phyloP scores from a whole-genome alignment of 2,797 vertebrate species.

The Tiaroga cobitis region DNA sequence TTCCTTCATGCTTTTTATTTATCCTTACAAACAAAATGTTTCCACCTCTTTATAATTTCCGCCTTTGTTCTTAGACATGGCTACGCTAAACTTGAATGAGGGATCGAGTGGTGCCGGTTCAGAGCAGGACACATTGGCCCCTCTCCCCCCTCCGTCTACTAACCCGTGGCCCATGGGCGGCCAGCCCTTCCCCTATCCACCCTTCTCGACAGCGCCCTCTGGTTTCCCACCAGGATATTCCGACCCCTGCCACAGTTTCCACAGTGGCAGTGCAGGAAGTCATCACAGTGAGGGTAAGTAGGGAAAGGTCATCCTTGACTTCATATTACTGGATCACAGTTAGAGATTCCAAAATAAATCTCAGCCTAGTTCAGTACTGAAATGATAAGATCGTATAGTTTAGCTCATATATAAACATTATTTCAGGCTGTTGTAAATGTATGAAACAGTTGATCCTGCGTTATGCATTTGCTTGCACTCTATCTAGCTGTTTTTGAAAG shows the following conservation, averaged over 20 bases:
- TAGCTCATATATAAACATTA: not conserved
- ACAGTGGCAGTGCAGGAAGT: slow-evolving; percentile 93
- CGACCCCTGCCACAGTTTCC: slow-evolving; percentile 93
- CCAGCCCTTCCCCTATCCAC: slow-evolving; percentile 87
- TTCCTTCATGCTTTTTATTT: not conserved
- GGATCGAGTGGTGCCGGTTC: slow-evolving; percentile 91
- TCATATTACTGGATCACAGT: not conserved
- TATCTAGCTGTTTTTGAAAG: not conserved
- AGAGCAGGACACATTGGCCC: slow-evolving; percentile 91
- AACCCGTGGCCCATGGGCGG: slow-evolving; percentile 92
- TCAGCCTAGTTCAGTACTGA: not conserved
- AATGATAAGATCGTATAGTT: not conserved
- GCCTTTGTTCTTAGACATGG: slow-evolving; percentile 82
- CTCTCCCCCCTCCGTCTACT: slow-evolving; percentile 84
- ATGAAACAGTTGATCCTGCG: not conserved
- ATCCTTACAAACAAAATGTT: not conserved
- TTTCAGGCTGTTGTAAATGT: not conserved
- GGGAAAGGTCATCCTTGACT: not conserved
- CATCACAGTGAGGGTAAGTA: slow-evolving; percentile 95
- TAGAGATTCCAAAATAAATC: not conserved
- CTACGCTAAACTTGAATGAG: slow-evolving; percentile 92
- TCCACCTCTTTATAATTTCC: not conserved
- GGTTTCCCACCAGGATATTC: slow-evolving; percentile 94
- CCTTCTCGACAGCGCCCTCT: slow-evolving; percentile 87
- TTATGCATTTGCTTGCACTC: not conserved